A percentile compares a stretch with the other conserved stretches of the same genome.
phyloP scores from a whole-genome alignment of 2,113 vertebrate species.

The Dicerorhinus sumatrensis region DNA sequence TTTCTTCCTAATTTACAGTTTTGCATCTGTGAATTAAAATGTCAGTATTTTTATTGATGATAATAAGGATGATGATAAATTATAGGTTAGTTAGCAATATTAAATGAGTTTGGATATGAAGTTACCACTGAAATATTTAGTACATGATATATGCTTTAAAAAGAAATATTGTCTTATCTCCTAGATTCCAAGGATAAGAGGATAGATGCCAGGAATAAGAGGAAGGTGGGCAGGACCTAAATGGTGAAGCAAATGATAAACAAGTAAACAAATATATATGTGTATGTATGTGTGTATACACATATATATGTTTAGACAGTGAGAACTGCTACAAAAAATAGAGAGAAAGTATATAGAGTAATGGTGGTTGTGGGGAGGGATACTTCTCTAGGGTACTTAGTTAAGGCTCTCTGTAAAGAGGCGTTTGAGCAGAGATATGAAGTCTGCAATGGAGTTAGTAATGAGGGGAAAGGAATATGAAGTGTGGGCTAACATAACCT shows the following conservation, averaged over 20 bases:
- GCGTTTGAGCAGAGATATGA: background rate
- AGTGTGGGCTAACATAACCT: background rate
- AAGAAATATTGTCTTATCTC: background rate
- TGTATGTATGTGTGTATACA: background rate
- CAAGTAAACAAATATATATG: background rate
- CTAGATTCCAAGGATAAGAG: background rate
- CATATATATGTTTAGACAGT: background rate
- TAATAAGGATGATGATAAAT: background rate
- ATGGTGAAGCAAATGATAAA: background rate
- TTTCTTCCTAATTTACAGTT: background rate
- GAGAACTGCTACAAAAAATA: background rate
- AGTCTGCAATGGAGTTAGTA: background rate
- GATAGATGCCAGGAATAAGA: conserved; percentile 6
- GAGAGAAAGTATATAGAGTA: background rate
- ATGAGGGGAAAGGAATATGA: background rate
- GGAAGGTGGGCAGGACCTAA: background rate
- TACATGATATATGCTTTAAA: background rate
- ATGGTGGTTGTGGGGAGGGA: background rate
- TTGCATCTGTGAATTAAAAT: background rate
- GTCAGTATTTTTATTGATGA: background rate
- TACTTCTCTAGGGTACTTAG: background rate
- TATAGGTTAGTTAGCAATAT: background rate
- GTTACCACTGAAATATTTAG: background rate
- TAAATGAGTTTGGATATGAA: background rate
- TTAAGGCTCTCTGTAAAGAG: background rate